These are phyloP conservation scores for Galagoides demidoff DNA, from an alignment of 2,797 vertebrate genomes.

Conservation along the genomic window DNA sequence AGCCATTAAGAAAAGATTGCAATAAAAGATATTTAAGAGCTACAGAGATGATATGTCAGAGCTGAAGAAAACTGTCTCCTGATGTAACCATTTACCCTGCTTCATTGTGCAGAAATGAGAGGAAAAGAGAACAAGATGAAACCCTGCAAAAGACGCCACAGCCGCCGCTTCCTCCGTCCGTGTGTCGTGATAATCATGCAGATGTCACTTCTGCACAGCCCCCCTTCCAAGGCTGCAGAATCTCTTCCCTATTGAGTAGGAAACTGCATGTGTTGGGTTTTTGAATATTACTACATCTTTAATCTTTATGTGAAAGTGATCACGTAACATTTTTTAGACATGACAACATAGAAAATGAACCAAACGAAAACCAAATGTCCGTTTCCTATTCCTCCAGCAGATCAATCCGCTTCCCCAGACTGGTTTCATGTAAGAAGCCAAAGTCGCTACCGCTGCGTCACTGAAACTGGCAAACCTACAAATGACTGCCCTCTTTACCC, in stretches of 20 bases:
- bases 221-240: neutral
- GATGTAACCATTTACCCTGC: neutral
- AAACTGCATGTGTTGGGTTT: neutral
- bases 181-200: neutral
- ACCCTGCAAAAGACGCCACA: neutral
- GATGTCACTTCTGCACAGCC: rapidly evolving
- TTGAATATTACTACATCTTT: neutral
- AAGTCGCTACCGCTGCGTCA: neutral
- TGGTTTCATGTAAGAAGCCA: conserved; percentile 5
- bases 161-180: neutral
- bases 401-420: neutral
- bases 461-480: neutral
- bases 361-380: neutral
- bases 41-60: conserved; percentile 33
- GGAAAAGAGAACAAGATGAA: neutral
- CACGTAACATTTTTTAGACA: neutral
- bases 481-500: neutral
- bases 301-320: neutral
- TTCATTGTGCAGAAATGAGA: neutral
- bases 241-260: neutral
- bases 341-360: neutral
- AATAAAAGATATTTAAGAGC: conserved; percentile 63
- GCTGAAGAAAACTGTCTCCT: conserved; percentile 34
- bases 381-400: neutral
- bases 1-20: conserved; percentile 45